Conservation (phyloP, 2,888 invertebrate genomes). For the Mythimna lalbum region DNA sequence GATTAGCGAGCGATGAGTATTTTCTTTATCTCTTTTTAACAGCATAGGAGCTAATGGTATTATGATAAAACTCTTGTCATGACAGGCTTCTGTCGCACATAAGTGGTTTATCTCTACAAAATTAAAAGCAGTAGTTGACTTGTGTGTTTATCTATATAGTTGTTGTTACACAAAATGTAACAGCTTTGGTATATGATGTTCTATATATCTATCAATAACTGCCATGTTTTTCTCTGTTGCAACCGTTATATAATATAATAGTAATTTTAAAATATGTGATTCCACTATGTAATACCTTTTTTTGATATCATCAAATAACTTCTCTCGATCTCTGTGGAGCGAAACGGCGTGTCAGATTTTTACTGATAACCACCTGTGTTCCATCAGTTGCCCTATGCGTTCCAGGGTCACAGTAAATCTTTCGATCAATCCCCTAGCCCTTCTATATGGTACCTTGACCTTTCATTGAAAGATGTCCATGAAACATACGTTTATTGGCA, state of each 20-base stretch:
- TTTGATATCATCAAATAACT: too few relatives aligned
- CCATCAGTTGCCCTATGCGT: too few relatives aligned
- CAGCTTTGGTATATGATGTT: background rate
- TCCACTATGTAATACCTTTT: background rate
- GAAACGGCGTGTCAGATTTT: too few relatives aligned
- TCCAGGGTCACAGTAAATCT: too few relatives aligned
- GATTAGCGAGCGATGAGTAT: slow-evolving; percentile 39
- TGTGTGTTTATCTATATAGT: slow-evolving; percentile 15
- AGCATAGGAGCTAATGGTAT: slow-evolving; percentile 43
- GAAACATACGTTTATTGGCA: too few relatives aligned
- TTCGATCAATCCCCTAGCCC: too few relatives aligned
- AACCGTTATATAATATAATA: background rate
- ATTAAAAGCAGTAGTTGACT: slow-evolving; percentile 13
- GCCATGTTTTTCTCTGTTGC: background rate
- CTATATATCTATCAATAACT: background rate
- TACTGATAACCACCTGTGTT: too few relatives aligned
- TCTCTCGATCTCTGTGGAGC: too few relatives aligned
- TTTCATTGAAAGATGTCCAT: background rate
- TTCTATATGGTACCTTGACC: background rate
- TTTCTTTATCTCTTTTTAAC: slow-evolving; percentile 41
- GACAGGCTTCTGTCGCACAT: slow-evolving; percentile 44
- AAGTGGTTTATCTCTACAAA: slow-evolving; percentile 45
- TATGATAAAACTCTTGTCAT: slow-evolving; percentile 45
- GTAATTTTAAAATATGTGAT: background rate
- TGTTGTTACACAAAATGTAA: background rate